Percentiles rank a stretch among this genome's conserved stretches.
Evolutionary conservation across 2,797 vertebrate genomes (phyloP).

Genomic region (Forpus xanthops): DNA sequence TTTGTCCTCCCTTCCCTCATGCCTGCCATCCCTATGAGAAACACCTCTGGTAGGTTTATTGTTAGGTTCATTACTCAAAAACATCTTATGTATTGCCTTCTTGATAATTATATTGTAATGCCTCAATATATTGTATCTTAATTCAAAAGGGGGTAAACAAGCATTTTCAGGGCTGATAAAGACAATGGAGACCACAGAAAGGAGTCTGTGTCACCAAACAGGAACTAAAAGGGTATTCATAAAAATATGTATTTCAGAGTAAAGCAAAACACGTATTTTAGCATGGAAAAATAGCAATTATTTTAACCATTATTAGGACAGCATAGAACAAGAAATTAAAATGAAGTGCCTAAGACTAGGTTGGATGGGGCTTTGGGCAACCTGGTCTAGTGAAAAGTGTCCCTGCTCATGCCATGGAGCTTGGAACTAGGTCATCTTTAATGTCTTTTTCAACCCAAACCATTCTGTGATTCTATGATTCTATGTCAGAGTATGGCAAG

Average conservation of each 20-base stretch:
- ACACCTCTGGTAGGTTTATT: not conserved
- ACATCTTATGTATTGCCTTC: not conserved
- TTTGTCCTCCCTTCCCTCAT: not conserved
- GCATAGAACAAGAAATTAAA: not conserved
- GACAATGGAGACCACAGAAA: not conserved
- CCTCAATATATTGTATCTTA: not conserved
- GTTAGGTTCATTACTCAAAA: not conserved
- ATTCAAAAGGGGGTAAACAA: not conserved
- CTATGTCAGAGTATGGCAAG: not conserved
- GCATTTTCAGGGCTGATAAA: not conserved
- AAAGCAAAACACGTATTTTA: not conserved
- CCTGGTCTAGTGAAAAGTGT: not conserved
- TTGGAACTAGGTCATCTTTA: not conserved
- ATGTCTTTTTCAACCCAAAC: not conserved
- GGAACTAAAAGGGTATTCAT: not conserved
- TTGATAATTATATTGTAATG: not conserved
- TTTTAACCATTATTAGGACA: not conserved
- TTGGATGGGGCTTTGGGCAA: not conserved
- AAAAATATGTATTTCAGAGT: not conserved
- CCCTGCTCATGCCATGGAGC: not conserved
- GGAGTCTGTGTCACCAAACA: not conserved
- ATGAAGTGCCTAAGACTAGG: not conserved
- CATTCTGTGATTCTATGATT: not conserved
- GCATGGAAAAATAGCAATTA: not conserved
- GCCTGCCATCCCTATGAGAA: fast-evolving